These are phyloP conservation scores for Sebastes diaconus DNA, from an alignment of 2,797 vertebrate genomes.

Conservation along the genomic window DNA sequence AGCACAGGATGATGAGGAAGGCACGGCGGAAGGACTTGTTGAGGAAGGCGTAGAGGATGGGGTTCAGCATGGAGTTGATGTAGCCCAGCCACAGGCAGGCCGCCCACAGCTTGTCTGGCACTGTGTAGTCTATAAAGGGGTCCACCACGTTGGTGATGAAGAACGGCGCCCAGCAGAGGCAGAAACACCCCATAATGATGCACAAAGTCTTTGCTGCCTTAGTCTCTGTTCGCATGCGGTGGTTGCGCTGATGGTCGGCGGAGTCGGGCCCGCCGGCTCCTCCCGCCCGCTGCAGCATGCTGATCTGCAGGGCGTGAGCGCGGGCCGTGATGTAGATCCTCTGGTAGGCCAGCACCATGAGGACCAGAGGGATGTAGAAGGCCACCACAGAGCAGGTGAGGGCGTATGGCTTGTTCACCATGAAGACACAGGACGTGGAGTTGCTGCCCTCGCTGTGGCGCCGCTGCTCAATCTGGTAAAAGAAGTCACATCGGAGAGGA, in stretches of 20 bases:
- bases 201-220: slow-evolving; percentile 98
- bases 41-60: slow-evolving; percentile 99
- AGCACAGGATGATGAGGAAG: slow-evolving; percentile 99
- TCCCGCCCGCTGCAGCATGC: slow-evolving; percentile 90
- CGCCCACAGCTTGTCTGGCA: slow-evolving; percentile 92
- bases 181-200: slow-evolving; percentile 99
- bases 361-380: slow-evolving; percentile 96
- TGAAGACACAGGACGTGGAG: slow-evolving; percentile 94
- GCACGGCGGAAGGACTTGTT: slow-evolving; percentile 99
- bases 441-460: slow-evolving; percentile 88
- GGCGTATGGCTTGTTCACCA: slow-evolving; percentile 99
- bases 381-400: slow-evolving; percentile 98
- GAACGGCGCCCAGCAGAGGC: slow-evolving; percentile 98
- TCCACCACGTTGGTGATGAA: slow-evolving; percentile 98
- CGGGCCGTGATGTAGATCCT: slow-evolving; percentile 96
- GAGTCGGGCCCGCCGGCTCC: slow-evolving; percentile 69
- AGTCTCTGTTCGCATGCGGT: slow-evolving; percentile 96
- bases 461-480: slow-evolving; percentile 88
- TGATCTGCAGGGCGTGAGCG: slow-evolving; percentile 94
- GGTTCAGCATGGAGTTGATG: slow-evolving; percentile 99
- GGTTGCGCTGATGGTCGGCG: slow-evolving; percentile 90
- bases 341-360: slow-evolving; percentile 99
- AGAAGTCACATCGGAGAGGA: neutral
- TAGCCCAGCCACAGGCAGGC: slow-evolving; percentile 99
- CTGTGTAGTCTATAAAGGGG: slow-evolving; percentile 95